Evolutionary conservation across 2,888 invertebrate genomes (phyloP).

Genomic region (Chalcis sispes): DNA sequence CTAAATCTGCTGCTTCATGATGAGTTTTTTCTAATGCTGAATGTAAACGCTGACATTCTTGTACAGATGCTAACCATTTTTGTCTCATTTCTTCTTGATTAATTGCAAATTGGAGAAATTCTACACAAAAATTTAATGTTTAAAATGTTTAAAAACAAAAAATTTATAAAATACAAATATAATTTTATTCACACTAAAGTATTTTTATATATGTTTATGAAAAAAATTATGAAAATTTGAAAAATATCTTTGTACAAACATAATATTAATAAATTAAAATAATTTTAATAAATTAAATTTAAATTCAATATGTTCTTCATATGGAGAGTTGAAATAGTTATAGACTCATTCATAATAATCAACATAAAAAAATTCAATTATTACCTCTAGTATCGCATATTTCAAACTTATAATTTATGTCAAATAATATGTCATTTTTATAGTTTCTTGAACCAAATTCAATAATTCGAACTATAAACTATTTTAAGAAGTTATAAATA

Average conservation of each 20-base stretch:
- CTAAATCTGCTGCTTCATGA: constrained; percentile 84
- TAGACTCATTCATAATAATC: no score
- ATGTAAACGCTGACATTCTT: constrained; percentile 85
- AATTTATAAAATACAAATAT: neutral
- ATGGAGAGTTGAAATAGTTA: no score
- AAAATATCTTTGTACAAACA: no score
- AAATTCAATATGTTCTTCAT: no score
- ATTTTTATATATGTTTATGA: neutral
- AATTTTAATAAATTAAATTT: no score
- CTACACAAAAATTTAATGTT: constrained; percentile 76
- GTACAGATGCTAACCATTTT: constrained; percentile 83
- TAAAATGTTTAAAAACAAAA: neutral
- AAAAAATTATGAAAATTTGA: neutral
- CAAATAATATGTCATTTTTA: no score
- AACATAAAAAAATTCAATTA: no score
- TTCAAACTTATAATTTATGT: no score
- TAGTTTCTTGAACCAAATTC: neutral
- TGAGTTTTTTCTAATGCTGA: constrained; percentile 84
- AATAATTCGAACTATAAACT: neutral
- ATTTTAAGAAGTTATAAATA: neutral
- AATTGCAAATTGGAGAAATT: constrained; percentile 85
- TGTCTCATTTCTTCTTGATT: constrained; percentile 84
- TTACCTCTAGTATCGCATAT: no score
- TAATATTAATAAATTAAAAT: no score
- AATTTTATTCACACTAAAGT: no score